These are phyloP conservation scores for Taphrorychus bicolor DNA, from an alignment of 2,888 invertebrate genomes.

Conservation along the genomic window DNA sequence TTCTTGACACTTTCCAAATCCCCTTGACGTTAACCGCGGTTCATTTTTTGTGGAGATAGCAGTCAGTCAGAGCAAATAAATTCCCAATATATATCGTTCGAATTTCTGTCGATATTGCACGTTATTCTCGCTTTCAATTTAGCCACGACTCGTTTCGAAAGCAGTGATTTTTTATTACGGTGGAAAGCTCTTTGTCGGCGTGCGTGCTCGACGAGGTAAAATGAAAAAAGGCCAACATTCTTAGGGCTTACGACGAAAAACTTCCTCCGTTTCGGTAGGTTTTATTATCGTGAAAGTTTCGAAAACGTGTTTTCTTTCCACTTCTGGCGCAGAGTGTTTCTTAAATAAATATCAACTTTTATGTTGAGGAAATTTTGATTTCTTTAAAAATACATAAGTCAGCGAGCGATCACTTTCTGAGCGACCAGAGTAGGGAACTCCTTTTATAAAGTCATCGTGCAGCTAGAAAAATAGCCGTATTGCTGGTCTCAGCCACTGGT, in stretches of 20 bases:
- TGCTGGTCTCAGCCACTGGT: too few relatives aligned
- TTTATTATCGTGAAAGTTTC: slow-evolving; percentile 23
- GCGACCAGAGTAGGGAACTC: too few relatives aligned
- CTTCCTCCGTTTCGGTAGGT: slow-evolving; percentile 18
- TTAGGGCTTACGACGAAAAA: slow-evolving; percentile 28
- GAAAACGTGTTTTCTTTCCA: slow-evolving; percentile 10
- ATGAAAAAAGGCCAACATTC: slow-evolving; percentile 29
- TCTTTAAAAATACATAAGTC: neutral
- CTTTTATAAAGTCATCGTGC: too few relatives aligned
- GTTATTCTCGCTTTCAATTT: slow-evolving; percentile 32
- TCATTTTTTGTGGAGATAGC: neutral
- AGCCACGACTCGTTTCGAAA: slow-evolving; percentile 22
- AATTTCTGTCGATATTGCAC: slow-evolving; percentile 29
- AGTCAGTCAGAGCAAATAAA: neutral
- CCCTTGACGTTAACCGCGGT: neutral
- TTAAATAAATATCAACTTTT: slow-evolving; percentile 1
- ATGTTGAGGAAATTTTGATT: neutral
- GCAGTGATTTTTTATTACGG: slow-evolving; percentile 34
- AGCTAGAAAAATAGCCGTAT: too few relatives aligned
- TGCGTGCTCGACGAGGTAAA: slow-evolving; percentile 32
- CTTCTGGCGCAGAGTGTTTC: neutral
- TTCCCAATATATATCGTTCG: neutral
- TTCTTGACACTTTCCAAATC: neutral
- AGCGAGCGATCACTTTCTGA: neutral
- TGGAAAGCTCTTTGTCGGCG: slow-evolving; percentile 21